Percentiles rank a stretch among this genome's conserved stretches.
These are phyloP conservation scores for Tigriopus japonicus DNA, from an alignment of 1,140 invertebrate species.

Conservation along the genomic window DNA sequence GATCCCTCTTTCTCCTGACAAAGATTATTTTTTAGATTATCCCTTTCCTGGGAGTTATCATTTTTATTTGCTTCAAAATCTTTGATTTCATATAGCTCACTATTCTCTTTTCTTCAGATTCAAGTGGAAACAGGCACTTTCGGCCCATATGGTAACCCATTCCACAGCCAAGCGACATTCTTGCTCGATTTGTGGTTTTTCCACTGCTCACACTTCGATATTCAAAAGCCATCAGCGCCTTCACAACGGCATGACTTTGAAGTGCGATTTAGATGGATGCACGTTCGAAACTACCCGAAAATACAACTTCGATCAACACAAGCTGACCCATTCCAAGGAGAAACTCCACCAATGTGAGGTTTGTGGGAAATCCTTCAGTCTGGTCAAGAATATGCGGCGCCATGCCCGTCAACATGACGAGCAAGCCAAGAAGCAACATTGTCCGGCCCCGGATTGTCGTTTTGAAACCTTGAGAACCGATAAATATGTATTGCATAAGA, in stretches of 20 bases:
- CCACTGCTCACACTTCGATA: slow-evolving; percentile 36
- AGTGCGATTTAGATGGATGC: slow-evolving; percentile 31
- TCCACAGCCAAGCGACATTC: slow-evolving; percentile 35
- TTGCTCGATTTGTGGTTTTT: slow-evolving; percentile 39
- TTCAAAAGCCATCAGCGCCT: slow-evolving; percentile 34
- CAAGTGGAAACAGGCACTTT: slow-evolving; percentile 40
- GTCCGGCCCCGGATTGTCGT: neutral
- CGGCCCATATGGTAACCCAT: slow-evolving; percentile 35
- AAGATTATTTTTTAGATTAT: too few relatives aligned
- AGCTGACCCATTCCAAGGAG: slow-evolving; percentile 35
- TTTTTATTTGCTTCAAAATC: too few relatives aligned
- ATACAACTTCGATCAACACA: slow-evolving; percentile 31
- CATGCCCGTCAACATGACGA: slow-evolving; percentile 28
- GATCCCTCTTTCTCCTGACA: too few relatives aligned
- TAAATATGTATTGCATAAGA: slow-evolving; percentile 1
- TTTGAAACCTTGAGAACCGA: neutral
- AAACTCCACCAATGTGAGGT: slow-evolving; percentile 32
- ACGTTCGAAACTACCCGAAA: slow-evolving; percentile 29
- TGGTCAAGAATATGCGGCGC: slow-evolving; percentile 30
- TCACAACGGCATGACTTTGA: slow-evolving; percentile 34
- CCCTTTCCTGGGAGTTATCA: too few relatives aligned
- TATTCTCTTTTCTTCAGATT: slow-evolving; percentile 24
- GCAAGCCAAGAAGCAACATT: neutral
- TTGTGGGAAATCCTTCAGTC: slow-evolving; percentile 31
- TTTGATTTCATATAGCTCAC: too few relatives aligned